Percentiles rank a stretch among this genome's conserved stretches.
These are phyloP conservation scores for Podarcis siculus DNA, from an alignment of 2,797 vertebrate species.

Conservation along the genomic window DNA sequence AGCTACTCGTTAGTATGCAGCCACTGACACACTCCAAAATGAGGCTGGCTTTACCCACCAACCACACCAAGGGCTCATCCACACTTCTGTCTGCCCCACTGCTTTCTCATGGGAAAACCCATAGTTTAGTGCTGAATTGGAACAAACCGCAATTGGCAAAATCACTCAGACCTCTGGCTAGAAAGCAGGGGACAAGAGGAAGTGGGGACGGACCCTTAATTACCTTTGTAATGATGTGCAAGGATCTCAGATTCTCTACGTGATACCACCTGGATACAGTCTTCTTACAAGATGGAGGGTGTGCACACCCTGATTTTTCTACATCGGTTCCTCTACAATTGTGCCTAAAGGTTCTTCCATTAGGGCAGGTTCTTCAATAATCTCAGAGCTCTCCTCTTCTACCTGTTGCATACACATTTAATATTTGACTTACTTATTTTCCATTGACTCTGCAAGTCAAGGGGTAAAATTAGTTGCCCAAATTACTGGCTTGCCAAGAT, in stretches of 20 bases:
- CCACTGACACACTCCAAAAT: neutral
- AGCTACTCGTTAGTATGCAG: neutral
- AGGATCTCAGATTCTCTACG: neutral
- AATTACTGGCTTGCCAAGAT: slow-evolving; percentile 30
- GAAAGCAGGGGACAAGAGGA: too few relatives aligned
- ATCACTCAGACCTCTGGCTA: too few relatives aligned
- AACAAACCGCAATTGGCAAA: too few relatives aligned
- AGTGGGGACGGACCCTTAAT: too few relatives aligned
- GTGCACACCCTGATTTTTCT: neutral
- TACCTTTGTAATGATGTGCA: neutral
- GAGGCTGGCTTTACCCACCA: neutral
- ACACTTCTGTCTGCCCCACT: too few relatives aligned
- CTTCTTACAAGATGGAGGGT: neutral
- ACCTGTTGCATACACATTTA: neutral
- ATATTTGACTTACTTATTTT: neutral
- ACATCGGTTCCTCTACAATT: neutral
- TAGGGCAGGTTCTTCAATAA: neutral
- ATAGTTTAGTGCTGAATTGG: too few relatives aligned
- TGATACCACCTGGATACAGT: neutral
- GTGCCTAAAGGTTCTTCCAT: neutral
- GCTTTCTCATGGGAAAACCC: too few relatives aligned
- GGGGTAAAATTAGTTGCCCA: slow-evolving; percentile 7
- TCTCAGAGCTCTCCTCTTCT: neutral
- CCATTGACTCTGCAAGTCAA: neutral
- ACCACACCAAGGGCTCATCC: too few relatives aligned